Evolutionary conservation across 2,888 invertebrate species (phyloP), one percentile per base, ranked within the genome.

Genomic region (Boloria selene): DNA sequence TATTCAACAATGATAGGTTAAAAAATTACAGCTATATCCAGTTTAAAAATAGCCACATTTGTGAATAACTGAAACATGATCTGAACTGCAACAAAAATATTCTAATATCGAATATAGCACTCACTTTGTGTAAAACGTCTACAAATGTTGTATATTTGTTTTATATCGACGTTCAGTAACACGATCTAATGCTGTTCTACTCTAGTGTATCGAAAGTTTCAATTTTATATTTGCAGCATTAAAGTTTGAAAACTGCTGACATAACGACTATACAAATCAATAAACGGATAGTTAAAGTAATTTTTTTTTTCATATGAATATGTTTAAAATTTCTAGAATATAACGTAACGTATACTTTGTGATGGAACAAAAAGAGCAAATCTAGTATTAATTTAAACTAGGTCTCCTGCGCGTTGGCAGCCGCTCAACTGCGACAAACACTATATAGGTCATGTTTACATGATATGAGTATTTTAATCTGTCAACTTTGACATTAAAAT

Each of bases 371-470:
- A 53, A 38, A 49, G 47, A 45, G 47, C 44, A 58, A 66, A 62
- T 58, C 58, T 18, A 62, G 52, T 58, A 53, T 44, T 53, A 66
- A 58, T 61, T 62, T 58, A 55, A 68, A 68, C 62, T 62, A 62
- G 68, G 68, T 68, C 68, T 62, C 61, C 51, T 45, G 62, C 65
- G 62, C 62, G 67, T 69, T 71, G 71, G 69, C 71, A 71, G 63
- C 59, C 56, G 42, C 54, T 71, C 71, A 71, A 71, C 65, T 65
- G 69, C 67, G 63, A 63, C 62, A 70, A 61, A 58, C 56, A 44
- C 50, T 59, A 70, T 62, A 65, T 72, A 64, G 72, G 72, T 72
- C 72, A 69, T 70, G 68, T 70, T 72, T 70, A 67, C 69, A 70
- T 65, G 60, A 60, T 68, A 65, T 63, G 64, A 68, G 64, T 62